Evolutionary conservation across 2,797 vertebrate species (phyloP).

Genomic region (Denticeps clupeoides): DNA sequence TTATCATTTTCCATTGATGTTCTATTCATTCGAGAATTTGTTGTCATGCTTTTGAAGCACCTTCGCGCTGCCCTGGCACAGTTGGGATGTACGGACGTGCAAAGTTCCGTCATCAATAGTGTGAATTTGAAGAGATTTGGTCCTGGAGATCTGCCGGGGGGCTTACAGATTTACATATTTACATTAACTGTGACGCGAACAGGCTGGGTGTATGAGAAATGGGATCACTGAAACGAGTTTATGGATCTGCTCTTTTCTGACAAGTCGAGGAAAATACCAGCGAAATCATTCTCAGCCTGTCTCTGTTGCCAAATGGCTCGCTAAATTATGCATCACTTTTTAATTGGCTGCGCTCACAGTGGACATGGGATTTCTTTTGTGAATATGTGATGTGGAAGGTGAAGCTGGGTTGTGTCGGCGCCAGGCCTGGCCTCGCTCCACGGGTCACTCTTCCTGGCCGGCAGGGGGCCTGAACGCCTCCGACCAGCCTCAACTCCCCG

Average conservation of each 20-base stretch:
- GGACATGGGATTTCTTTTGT: constrained; percentile 39
- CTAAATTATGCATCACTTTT: constrained; percentile 64
- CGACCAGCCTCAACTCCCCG: constrained; percentile 33
- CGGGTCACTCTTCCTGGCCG: constrained; percentile 37
- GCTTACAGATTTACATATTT: constrained; percentile 25
- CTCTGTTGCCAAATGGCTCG: constrained; percentile 45
- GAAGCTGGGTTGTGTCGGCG: constrained; percentile 34
- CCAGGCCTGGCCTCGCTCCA: constrained; percentile 36
- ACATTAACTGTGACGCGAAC: background rate
- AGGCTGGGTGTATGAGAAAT: no score
- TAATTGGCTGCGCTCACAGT: constrained; percentile 51
- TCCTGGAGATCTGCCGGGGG: constrained; percentile 37
- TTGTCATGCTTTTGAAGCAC: no score
- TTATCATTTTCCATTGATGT: constrained; percentile 45
- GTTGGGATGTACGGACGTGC: constrained; percentile 34
- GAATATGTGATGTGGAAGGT: constrained; percentile 41
- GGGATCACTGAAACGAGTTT: no score
- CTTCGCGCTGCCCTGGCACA: constrained; percentile 50
- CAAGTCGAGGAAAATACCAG: constrained; percentile 13
- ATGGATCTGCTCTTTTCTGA: no score
- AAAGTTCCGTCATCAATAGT: constrained; percentile 43
- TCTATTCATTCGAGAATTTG: constrained; percentile 45
- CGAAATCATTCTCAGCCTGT: constrained; percentile 46
- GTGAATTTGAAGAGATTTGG: constrained; percentile 44
- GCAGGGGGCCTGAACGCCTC: constrained; percentile 26